Evolutionary conservation across 1,140 invertebrate species (phyloP), one percentile per base, ranked within the genome.

Genomic region (Aethina tumida): DNA sequence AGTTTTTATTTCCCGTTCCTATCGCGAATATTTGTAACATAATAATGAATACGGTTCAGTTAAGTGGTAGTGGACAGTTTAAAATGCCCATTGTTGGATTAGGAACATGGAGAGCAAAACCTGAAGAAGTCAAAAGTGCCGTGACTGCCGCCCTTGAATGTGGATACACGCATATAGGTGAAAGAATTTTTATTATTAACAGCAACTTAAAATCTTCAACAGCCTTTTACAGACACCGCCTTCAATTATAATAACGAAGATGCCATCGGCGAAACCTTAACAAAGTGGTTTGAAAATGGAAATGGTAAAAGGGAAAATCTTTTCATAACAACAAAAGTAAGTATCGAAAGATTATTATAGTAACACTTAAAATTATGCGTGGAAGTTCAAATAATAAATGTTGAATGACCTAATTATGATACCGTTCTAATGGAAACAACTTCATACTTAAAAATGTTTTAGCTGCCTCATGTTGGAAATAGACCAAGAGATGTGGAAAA

Each of bases 321-420:
- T 12, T 82, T 79, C 49, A 64, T 81, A 26, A 75, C 73, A 5
- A 74, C 78, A 8, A 81, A 80, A 57, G 74, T 75, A 62, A 37
- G 15, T 45, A 5, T 42, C 27, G 8, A 16, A 38, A n/a, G n/a
- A n/a, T n/a, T n/a, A n/a, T n/a, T n/a, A n/a, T n/a, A n/a, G n/a
- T n/a, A n/a, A n/a, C n/a, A n/a, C n/a, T n/a, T n/a, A n/a, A n/a
- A n/a, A n/a, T n/a, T n/a, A n/a, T n/a, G n/a, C n/a, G n/a, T n/a
- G n/a, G n/a, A n/a, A n/a, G n/a, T n/a, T n/a, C n/a, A n/a, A n/a
- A n/a, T n/a, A n/a, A n/a, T n/a, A n/a, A n/a, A n/a, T n/a, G n/a
- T n/a, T n/a, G n/a, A n/a, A n/a, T n/a, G n/a, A n/a, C n/a, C n/a
- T n/a, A n/a, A n/a, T n/a, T n/a, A n/a, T n/a, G n/a, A n/a, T n/a